Base-by-base conservation (phyloP, 2,888 invertebrate species). In the Agrochola lota region DNA sequence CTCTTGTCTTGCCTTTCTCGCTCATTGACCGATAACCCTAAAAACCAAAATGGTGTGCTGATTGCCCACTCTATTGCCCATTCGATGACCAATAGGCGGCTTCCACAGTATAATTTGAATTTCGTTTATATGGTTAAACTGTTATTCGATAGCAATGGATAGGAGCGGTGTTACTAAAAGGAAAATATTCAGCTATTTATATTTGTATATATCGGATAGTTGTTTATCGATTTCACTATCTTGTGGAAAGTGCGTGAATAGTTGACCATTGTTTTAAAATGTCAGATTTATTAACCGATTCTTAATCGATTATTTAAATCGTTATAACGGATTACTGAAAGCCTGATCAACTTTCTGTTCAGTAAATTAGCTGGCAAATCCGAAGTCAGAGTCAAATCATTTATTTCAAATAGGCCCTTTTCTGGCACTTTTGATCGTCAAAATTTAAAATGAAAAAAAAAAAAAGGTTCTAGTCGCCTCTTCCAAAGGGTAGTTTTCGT, bases 61-160 rank as follows among this genome's bases (percentile, higher is more conserved):
- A 86, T 86, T 82, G 82, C 85, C 87, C 88, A 90, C 90, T 92
- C 74, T 71, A 85, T 74, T 77, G 78, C 85, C 87, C 89, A 90
- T 90, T 91, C 90, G 91, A 89, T 89, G 83, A 89, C 86, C 88
- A 81, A 90, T 90, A 88, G 89, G 85, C 85, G 85, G 86, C 88
- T 88, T 89, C 89, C 85, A 87, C 85, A 88, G 90, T 90, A 90
- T 91, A 93, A 94, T 94, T 94, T 94, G 90, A 92, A 91, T 92
- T 90, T 89, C 88, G 90, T 91, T 86, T 92, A 91, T 89, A 90
- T 88, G 92, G 93, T 90, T 93, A 93, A 93, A 93, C 92, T 91
- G 91, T 88, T 90, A 90, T 91, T 88, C 73, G 74, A 85, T 82
- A 75, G 80, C 78, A 73, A 82, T 77, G 68, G 78, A 83, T 86